phyloP scores from a whole-genome alignment of 2,797 vertebrate species.

The Protosalanx chinensis region DNA sequence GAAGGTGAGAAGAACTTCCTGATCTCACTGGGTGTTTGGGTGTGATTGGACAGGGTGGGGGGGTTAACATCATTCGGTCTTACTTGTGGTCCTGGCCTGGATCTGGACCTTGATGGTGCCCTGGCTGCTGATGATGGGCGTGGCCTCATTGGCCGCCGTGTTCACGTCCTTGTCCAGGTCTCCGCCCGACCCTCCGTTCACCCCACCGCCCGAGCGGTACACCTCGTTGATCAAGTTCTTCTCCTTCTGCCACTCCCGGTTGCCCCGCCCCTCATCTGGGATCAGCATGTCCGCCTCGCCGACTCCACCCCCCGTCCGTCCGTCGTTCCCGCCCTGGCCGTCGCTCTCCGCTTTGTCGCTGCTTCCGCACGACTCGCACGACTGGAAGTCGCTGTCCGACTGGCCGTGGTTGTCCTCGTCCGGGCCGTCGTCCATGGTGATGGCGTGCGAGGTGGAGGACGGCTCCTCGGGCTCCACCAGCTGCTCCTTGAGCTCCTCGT shows the following conservation, averaged over 20 bases:
- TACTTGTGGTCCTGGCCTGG: slow-evolving; percentile 85
- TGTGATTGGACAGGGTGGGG: no score
- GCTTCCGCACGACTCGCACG: slow-evolving; percentile 89
- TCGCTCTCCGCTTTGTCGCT: slow-evolving; percentile 86
- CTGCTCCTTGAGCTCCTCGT: slow-evolving; percentile 93
- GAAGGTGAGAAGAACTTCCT: no score
- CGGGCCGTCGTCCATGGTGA: slow-evolving; percentile 63
- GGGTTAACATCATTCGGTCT: background rate
- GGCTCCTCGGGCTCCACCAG: slow-evolving; percentile 80
- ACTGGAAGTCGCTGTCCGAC: slow-evolving; percentile 89
- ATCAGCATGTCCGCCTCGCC: slow-evolving; percentile 92
- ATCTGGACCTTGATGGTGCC: slow-evolving; percentile 89
- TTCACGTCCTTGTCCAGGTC: slow-evolving; percentile 90
- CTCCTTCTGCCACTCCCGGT: slow-evolving; percentile 90
- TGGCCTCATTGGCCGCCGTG: slow-evolving; percentile 69
- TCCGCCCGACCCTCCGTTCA: slow-evolving; percentile 67
- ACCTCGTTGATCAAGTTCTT: slow-evolving; percentile 85
- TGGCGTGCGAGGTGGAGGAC: slow-evolving; percentile 41
- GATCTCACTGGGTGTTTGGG: no score
- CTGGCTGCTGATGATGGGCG: slow-evolving; percentile 82
- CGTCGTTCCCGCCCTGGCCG: slow-evolving; percentile 53
- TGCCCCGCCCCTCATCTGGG: slow-evolving; percentile 77
- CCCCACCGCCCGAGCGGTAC: slow-evolving; percentile 64
- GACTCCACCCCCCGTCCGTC: slow-evolving; percentile 67
- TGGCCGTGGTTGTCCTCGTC: slow-evolving; percentile 86